Percentiles rank a stretch among this genome's conserved stretches.
phyloP scores from a whole-genome alignment of 2,888 invertebrate species.

The Caenorhabditis sp. region DNA sequence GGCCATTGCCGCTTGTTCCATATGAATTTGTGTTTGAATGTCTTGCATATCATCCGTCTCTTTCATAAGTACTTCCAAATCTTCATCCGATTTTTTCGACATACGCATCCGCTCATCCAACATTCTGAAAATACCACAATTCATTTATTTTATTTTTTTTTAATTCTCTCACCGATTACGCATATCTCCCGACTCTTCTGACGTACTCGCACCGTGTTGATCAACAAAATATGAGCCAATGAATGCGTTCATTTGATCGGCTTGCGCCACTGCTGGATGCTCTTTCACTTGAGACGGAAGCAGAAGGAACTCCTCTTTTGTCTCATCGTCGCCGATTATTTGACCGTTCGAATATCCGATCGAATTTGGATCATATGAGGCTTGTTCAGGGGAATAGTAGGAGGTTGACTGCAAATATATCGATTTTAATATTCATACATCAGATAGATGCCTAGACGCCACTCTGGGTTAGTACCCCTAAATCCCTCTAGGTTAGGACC shows the following conservation, averaged over 20 bases:
- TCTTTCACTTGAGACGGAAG: conserved; percentile 15
- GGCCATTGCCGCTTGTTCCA: conserved; percentile 10
- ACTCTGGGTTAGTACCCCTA: too few relatives aligned
- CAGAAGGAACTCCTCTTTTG: neutral
- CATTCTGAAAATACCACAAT: too few relatives aligned
- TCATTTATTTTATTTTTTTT: too few relatives aligned
- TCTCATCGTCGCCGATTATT: neutral
- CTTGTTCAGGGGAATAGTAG: neutral
- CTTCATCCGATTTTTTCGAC: neutral
- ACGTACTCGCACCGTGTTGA: neutral
- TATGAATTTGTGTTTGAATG: conserved; percentile 12
- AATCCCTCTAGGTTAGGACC: too few relatives aligned
- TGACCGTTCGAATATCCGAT: neutral
- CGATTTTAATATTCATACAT: too few relatives aligned
- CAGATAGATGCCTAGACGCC: too few relatives aligned
- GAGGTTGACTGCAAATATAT: neutral
- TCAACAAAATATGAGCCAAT: conserved; percentile 24
- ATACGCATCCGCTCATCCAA: neutral
- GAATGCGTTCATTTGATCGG: conserved; percentile 39
- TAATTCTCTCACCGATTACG: neutral
- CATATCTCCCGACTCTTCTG: neutral
- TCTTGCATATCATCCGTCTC: conserved; percentile 17
- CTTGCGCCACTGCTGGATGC: conserved; percentile 37
- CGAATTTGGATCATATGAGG: neutral
- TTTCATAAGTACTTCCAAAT: conserved; percentile 13